Conservation (phyloP, 1,140 invertebrate genomes). For the Drosophila tropicalis region DNA sequence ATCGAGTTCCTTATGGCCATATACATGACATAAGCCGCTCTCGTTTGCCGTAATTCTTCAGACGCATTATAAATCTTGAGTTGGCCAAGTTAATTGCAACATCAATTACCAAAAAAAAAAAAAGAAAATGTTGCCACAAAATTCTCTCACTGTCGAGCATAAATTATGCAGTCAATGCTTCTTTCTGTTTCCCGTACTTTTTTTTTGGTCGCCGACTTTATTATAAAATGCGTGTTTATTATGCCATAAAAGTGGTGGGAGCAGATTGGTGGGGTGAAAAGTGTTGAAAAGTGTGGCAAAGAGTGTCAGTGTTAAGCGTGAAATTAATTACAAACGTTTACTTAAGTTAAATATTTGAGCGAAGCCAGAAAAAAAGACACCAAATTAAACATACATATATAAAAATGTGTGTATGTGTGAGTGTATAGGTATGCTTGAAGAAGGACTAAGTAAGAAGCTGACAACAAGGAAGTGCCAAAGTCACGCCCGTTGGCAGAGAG, state of each 20-base stretch:
- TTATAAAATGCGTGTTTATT: slow-evolving; percentile 79
- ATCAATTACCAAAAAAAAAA: slow-evolving; percentile 62
- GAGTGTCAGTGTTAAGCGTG: slow-evolving; percentile 74
- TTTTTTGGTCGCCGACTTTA: slow-evolving; percentile 48
- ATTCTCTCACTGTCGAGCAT: slow-evolving; percentile 49
- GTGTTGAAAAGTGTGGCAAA: slow-evolving; percentile 59
- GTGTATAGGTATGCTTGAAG: background rate
- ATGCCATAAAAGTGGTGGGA: slow-evolving; percentile 55
- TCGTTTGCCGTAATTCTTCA: background rate
- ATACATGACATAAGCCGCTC: slow-evolving; percentile 7
- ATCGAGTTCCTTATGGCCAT: slow-evolving; percentile 3
- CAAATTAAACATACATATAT: slow-evolving; percentile 1
- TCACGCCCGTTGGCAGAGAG: slow-evolving; percentile 29
- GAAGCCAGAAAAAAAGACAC: slow-evolving; percentile 32
- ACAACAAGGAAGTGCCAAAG: slow-evolving; percentile 36
- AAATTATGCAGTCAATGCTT: slow-evolving; percentile 72
- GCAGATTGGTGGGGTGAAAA: slow-evolving; percentile 31
- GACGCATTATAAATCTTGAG: slow-evolving; percentile 58
- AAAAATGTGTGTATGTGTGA: background rate
- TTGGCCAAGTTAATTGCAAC: slow-evolving; percentile 62
- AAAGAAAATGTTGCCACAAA: slow-evolving; percentile 54
- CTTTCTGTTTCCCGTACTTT: slow-evolving; percentile 33
- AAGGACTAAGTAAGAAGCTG: slow-evolving; percentile 20
- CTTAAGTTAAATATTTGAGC: slow-evolving; percentile 79
- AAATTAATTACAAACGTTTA: slow-evolving; percentile 80